Conservation (phyloP, 2,113 vertebrate genomes). For the Uropsilus gracilis region DNA sequence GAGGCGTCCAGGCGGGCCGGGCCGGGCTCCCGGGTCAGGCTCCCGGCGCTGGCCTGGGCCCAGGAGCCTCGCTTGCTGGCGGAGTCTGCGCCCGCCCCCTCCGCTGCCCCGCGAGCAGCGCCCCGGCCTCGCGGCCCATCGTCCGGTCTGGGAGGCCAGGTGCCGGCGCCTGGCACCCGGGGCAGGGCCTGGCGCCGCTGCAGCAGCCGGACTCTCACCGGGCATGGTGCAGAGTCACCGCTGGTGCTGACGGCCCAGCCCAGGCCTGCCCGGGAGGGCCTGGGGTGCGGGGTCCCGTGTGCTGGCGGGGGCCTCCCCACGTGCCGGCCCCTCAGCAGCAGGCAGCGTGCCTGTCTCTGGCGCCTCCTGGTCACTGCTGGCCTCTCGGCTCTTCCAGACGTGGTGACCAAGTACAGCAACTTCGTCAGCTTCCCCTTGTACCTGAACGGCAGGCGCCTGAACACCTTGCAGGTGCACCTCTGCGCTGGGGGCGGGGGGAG, state of each 20-base stretch:
- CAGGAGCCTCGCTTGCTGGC: not conserved
- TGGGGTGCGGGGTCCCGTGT: too few relatives aligned
- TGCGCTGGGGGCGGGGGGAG: not conserved
- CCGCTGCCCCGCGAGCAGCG: not conserved
- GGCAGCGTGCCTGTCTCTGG: not conserved
- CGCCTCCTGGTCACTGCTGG: not conserved
- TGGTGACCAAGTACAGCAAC: constrained; percentile 98
- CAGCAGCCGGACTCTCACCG: too few relatives aligned
- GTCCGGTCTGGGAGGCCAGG: too few relatives aligned
- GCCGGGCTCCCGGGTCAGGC: too few relatives aligned
- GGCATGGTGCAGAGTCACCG: too few relatives aligned
- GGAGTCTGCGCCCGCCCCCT: not conserved
- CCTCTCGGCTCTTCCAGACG: constrained; percentile 87
- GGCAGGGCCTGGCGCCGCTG: too few relatives aligned
- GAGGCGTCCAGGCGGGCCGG: constrained; percentile 11
- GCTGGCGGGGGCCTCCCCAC: not conserved
- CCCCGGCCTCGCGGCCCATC: too few relatives aligned
- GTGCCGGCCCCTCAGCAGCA: not conserved
- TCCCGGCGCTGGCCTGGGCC: not conserved
- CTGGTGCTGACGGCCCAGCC: too few relatives aligned
- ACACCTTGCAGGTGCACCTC: constrained; percentile 93
- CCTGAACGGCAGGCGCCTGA: constrained; percentile 94
- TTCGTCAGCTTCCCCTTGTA: constrained; percentile 97
- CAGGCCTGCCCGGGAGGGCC: too few relatives aligned
- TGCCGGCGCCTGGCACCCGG: too few relatives aligned